Conservation (phyloP, 2,797 vertebrate genomes). For the Danio albolineatus region DNA sequence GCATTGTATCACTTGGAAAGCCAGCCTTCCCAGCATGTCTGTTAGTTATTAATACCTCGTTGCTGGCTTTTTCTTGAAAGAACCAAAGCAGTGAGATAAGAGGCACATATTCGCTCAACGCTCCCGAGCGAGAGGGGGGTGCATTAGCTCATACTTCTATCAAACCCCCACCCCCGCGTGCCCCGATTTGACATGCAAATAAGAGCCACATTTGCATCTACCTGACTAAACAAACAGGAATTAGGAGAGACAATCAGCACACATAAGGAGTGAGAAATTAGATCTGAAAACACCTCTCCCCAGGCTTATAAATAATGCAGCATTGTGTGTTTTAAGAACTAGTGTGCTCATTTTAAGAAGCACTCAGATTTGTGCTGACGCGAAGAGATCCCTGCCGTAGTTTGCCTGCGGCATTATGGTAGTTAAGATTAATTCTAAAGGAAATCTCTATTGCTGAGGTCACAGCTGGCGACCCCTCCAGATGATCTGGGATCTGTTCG, state of each 20-base stretch:
- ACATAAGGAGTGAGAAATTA: slow-evolving; percentile 69
- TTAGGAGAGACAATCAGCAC: slow-evolving; percentile 73
- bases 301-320: slow-evolving; percentile 72
- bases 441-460: slow-evolving; percentile 59
- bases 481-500: slow-evolving; percentile 21
- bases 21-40: slow-evolving; percentile 41
- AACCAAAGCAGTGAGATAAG: slow-evolving; percentile 42
- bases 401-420: slow-evolving; percentile 36
- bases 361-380: slow-evolving; percentile 50
- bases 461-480: slow-evolving; percentile 38
- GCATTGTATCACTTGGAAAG: slow-evolving; percentile 37
- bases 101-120: slow-evolving; percentile 46
- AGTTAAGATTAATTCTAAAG: slow-evolving; percentile 56
- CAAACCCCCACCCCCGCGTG: slow-evolving; percentile 40
- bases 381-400: slow-evolving; percentile 19
- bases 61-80: slow-evolving; percentile 42
- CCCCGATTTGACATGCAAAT: slow-evolving; percentile 69
- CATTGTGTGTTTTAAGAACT: slow-evolving; percentile 61
- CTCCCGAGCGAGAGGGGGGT: slow-evolving; percentile 39
- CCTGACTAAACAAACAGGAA: slow-evolving; percentile 73
- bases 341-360: slow-evolving; percentile 49
- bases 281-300: slow-evolving; percentile 69
- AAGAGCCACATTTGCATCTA: slow-evolving; percentile 69
- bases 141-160: slow-evolving; percentile 57
- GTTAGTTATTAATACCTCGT: slow-evolving; percentile 51